phyloP scores from a whole-genome alignment of 2,888 invertebrate species.

The Drosophila prostipennis region DNA sequence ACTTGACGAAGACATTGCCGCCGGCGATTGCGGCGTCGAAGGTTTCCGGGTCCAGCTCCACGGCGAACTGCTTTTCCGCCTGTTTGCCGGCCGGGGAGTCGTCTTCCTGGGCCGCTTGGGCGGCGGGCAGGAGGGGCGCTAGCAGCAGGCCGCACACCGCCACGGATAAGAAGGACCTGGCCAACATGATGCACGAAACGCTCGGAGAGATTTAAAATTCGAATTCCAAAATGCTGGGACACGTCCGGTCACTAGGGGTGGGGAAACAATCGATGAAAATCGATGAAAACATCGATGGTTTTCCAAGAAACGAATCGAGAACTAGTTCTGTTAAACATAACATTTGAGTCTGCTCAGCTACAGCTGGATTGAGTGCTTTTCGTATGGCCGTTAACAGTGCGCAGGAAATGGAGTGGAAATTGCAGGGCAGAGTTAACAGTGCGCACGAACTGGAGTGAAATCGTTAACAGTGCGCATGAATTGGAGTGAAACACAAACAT shows the following conservation, averaged over 20 bases:
- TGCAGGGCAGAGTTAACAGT: too few relatives aligned
- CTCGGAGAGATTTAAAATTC: slow-evolving; percentile 1
- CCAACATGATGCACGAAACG: slow-evolving; percentile 48
- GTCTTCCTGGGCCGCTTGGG: slow-evolving; percentile 40
- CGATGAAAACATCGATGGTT: too few relatives aligned
- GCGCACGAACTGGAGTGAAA: too few relatives aligned
- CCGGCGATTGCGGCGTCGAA: slow-evolving; percentile 87
- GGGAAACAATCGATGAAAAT: too few relatives aligned
- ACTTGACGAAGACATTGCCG: slow-evolving; percentile 91
- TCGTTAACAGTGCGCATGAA: too few relatives aligned
- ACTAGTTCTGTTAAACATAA: too few relatives aligned
- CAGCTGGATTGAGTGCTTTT: too few relatives aligned
- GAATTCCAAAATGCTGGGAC: neutral
- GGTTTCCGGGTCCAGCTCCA: slow-evolving; percentile 86
- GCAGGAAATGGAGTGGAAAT: too few relatives aligned
- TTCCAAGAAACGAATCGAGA: too few relatives aligned
- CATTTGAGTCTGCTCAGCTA: too few relatives aligned
- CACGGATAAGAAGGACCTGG: slow-evolving; percentile 55
- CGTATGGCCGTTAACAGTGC: too few relatives aligned
- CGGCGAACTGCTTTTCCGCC: slow-evolving; percentile 73
- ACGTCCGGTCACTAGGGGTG: neutral
- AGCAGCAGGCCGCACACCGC: slow-evolving; percentile 54
- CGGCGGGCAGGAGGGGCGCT: slow-evolving; percentile 30
- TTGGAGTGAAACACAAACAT: too few relatives aligned
- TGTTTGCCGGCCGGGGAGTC: slow-evolving; percentile 32